Base-by-base conservation (phyloP, 1,140 invertebrate species). In the Berghia stephanieae region DNA sequence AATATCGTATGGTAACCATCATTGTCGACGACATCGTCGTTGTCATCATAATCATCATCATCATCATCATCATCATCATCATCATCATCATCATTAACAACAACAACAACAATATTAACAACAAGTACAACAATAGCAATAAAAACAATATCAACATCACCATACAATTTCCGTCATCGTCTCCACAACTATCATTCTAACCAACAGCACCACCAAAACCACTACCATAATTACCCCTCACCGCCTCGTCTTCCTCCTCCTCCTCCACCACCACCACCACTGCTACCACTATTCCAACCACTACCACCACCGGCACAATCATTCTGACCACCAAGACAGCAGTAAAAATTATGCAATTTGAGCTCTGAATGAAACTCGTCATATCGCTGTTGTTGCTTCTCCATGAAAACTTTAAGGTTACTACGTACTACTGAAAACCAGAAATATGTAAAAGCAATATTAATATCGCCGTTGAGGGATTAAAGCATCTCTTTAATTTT, bases 11-110 rank as follows among this genome's bases (percentile, higher is more conserved):
- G n/a, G n/a, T n/a, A n/a, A n/a, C n/a, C n/a, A n/a, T n/a, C n/a
- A n/a, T n/a, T n/a, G n/a, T n/a, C n/a, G n/a, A n/a, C n/a, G n/a
- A n/a, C n/a, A n/a, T n/a, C n/a, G n/a, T n/a, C n/a, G n/a, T n/a
- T n/a, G 60, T 60, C 6, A n/a, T 76, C 1, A 10, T 43, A 13
- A 21, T 63, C 2, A 49, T 63, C 18, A 49, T 63, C 21, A 68
- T 63, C n/a, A 76, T 76, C 42, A 68, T 63, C 3, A 66, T 76
- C 24, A 38, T 63, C 42, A 76, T 49, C 42, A 60, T 63, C 13
- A 21, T 76, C 13, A 76, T n/a, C 74, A 68, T 67, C 60, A n/a
- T n/a, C n/a, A 46, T 1, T 43, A 70, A 6, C 40, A 63, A 2
- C 31, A 55, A 36, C 27, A n/a, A 55, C n/a, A 68, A 34, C 43